Evolutionary conservation across 2,797 vertebrate genomes (phyloP).

Genomic region (Enteromius trimaculatus): DNA sequence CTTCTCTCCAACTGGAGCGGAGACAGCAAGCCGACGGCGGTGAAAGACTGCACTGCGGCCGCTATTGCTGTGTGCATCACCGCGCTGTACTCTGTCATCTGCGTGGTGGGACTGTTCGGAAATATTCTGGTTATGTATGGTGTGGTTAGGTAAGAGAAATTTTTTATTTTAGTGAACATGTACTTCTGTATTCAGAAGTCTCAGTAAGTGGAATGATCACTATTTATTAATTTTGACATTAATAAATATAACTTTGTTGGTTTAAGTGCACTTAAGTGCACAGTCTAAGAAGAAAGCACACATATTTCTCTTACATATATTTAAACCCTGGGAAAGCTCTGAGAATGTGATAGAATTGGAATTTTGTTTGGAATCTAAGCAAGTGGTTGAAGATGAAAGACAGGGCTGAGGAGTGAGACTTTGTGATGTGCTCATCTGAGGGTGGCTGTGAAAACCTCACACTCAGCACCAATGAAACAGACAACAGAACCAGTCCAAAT

Average conservation of each 20-base stretch:
- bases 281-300: neutral
- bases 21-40: constrained; percentile 63
- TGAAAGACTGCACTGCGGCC: constrained; percentile 70
- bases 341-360: neutral
- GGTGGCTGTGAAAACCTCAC: neutral
- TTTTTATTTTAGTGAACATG: neutral
- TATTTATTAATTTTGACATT: neutral
- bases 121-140: constrained; percentile 96
- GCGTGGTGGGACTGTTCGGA: constrained; percentile 92
- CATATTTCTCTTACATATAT: neutral
- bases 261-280: neutral
- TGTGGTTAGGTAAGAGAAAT: constrained; percentile 88
- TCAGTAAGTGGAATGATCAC: neutral
- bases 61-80: constrained; percentile 90
- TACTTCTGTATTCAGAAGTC: neutral
- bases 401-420: neutral
- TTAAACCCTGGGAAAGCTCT: neutral
- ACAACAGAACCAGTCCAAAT: constrained; percentile 6
- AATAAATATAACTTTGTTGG: neutral
- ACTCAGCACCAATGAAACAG: neutral
- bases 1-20: constrained; percentile 68
- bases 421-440: neutral
- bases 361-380: neutral
- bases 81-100: constrained; percentile 91
- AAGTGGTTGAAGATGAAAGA: neutral